phyloP scores from a whole-genome alignment of 2,113 vertebrate genomes.

The Illadopsis cleaveri region DNA sequence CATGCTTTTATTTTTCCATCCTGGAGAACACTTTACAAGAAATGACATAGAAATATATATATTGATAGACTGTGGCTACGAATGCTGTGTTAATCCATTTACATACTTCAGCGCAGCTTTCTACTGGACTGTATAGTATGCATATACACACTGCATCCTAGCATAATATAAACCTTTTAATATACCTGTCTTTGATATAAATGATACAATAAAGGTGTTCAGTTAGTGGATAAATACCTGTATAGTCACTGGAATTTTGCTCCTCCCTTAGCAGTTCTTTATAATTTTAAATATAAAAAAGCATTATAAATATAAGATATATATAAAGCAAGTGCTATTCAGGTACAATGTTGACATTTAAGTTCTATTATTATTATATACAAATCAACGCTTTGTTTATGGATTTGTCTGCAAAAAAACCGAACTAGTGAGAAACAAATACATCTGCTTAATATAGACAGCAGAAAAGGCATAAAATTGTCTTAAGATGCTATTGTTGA shows the following conservation, averaged over 20 bases:
- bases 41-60: slow-evolving; percentile 42
- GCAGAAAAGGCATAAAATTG: not conserved
- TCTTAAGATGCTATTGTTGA: not conserved
- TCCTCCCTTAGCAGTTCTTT: not conserved
- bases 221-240: not conserved
- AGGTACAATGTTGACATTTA: not conserved
- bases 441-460: not conserved
- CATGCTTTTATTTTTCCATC: slow-evolving; percentile 28
- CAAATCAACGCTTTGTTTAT: not conserved
- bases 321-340: not conserved
- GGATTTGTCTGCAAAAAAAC: not conserved
- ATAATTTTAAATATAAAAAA: not conserved
- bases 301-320: not conserved
- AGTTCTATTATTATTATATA: not conserved
- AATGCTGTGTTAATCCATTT: not conserved
- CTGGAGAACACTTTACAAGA: slow-evolving; percentile 51
- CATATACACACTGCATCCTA: not conserved
- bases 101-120: not conserved
- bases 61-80: not conserved
- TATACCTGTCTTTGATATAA: not conserved
- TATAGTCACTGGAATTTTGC: not conserved
- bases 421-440: not conserved
- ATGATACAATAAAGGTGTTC: not conserved
- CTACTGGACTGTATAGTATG: not conserved
- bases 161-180: not conserved